These are phyloP conservation scores for Punctoribates punctum DNA, from an alignment of 2,888 invertebrate genomes.

Conservation along the genomic window DNA sequence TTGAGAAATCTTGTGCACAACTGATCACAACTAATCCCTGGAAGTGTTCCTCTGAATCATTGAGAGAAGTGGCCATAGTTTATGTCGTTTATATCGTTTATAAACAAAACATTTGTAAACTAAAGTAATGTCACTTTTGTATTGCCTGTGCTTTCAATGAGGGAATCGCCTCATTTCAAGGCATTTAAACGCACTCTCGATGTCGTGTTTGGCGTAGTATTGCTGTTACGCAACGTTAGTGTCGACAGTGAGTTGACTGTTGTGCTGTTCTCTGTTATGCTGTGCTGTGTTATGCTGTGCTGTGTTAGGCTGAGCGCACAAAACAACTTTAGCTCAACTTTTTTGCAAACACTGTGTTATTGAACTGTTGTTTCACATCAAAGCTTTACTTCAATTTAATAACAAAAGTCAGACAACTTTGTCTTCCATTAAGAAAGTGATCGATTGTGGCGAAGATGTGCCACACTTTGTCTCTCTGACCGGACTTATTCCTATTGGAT, in stretches of 20 bases:
- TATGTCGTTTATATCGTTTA: too few species aligned
- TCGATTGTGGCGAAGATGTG: too few species aligned
- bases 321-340: not conserved
- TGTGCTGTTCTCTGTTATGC: too few species aligned
- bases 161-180: too few species aligned
- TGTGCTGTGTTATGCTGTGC: too few species aligned
- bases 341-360: not conserved
- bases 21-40: slow-evolving; percentile 2
- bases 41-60: not conserved
- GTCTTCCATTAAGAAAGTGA: not conserved
- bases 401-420: not conserved
- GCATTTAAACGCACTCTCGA: too few species aligned
- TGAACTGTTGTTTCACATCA: slow-evolving; percentile 5
- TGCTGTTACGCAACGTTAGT: not conserved
- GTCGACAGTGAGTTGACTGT: not conserved
- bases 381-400: not conserved
- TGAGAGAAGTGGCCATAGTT: not conserved
- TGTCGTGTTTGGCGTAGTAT: too few species aligned
- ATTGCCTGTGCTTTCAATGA: too few species aligned
- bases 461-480: not conserved
- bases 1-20: not conserved
- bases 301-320: not conserved
- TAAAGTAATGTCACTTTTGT: too few species aligned
- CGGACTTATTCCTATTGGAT: not conserved
- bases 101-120: not conserved